A percentile compares a stretch with the other conserved stretches of the same genome.
These are phyloP conservation scores for Pimpla rufipes DNA, from an alignment of 2,888 invertebrate species.

Conservation along the genomic window DNA sequence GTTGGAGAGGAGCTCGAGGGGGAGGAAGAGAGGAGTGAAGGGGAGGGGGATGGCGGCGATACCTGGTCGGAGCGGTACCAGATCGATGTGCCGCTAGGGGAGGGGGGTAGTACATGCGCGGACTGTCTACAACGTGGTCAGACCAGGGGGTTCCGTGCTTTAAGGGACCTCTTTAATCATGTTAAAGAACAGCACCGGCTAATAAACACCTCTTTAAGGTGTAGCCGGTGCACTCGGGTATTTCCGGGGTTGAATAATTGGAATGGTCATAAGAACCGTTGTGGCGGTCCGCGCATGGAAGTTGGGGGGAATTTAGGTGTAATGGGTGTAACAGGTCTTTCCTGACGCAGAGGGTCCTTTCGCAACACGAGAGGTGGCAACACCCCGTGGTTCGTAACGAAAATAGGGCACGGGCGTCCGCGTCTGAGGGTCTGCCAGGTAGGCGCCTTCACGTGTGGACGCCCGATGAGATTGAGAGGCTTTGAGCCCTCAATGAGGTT, in stretches of 20 bases:
- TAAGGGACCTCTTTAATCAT: constrained; percentile 7
- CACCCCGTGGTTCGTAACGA: constrained; percentile 45
- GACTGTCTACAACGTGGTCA: neutral
- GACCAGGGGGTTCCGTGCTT: neutral
- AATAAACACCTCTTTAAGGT: neutral
- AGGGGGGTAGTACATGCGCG: neutral
- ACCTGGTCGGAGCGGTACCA: neutral
- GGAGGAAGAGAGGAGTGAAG: too few relatives aligned
- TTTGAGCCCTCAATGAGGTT: constrained; percentile 10
- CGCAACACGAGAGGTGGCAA: constrained; percentile 56
- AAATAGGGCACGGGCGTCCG: neutral
- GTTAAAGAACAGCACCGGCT: constrained; percentile 13
- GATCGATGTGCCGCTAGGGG: neutral
- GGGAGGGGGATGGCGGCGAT: neutral
- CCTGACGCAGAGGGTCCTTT: neutral
- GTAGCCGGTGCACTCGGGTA: neutral
- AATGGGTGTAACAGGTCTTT: neutral
- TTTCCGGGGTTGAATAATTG: constrained; percentile 20
- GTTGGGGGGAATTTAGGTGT: neutral
- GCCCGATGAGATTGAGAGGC: neutral
- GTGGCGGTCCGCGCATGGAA: neutral
- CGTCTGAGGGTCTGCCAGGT: neutral
- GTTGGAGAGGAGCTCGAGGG: too few relatives aligned
- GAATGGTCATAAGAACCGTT: neutral
- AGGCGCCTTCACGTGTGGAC: constrained; percentile 33